phyloP scores from a whole-genome alignment of 2,113 vertebrate genomes.

The Sylvia atricapilla region DNA sequence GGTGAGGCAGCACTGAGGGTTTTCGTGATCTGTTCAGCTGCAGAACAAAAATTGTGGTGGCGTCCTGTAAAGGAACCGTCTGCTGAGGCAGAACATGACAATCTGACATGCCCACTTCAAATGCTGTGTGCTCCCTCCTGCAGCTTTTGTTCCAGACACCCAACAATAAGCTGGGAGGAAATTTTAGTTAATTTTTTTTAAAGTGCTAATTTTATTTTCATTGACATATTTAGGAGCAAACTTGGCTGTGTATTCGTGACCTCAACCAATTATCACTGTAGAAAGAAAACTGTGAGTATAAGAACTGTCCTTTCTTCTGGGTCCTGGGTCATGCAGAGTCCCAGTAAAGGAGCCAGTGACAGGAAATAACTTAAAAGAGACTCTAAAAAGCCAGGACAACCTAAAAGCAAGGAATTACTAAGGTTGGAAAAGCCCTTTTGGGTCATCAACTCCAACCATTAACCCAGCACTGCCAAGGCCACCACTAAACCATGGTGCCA shows the following conservation, averaged over 20 bases:
- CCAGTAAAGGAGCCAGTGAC: neutral
- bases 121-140: fast-evolving
- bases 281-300: neutral
- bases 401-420: neutral
- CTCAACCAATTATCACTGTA: neutral
- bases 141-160: neutral
- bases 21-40: neutral
- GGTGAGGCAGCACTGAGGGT: neutral
- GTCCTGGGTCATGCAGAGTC: neutral
- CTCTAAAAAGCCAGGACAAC: neutral
- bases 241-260: fast-evolving
- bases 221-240: neutral
- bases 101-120: neutral
- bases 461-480: neutral
- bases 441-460: neutral
- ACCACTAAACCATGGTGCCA: neutral
- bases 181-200: neutral
- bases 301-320: neutral
- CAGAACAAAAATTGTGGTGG: neutral
- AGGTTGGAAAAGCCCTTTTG: neutral
- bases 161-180: neutral
- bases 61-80: neutral
- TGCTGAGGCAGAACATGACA: neutral
- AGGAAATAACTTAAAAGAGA: neutral
- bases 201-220: neutral